phyloP scores from a whole-genome alignment of 2,888 invertebrate species.

The Odontothrips loti region DNA sequence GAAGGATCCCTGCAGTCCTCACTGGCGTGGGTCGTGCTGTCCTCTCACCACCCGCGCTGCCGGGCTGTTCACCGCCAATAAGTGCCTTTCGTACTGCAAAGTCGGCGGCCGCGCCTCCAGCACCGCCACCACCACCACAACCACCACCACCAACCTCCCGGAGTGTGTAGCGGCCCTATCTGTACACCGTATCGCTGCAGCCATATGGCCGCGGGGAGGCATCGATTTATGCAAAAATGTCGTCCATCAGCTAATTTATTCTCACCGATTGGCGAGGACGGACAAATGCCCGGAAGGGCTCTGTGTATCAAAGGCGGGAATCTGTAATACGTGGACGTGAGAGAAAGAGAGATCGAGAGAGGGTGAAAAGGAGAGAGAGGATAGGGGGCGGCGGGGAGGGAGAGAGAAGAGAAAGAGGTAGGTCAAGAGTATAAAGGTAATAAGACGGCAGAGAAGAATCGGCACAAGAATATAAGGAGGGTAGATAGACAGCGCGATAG shows the following conservation, averaged over 20 bases:
- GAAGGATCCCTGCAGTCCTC: no score
- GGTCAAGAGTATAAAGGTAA: neutral
- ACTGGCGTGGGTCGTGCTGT: no score
- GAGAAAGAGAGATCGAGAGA: neutral
- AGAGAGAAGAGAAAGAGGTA: neutral
- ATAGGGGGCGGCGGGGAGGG: neutral
- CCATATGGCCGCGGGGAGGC: constrained; percentile 13
- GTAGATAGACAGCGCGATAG: no score
- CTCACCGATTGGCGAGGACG: constrained; percentile 21
- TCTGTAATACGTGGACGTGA: neutral
- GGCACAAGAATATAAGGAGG: no score
- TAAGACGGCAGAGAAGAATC: no score
- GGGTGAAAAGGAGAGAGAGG: neutral
- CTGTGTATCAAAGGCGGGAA: neutral
- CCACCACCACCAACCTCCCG: no score
- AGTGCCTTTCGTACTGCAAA: no score
- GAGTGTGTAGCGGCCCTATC: neutral
- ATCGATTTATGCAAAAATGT: constrained; percentile 25
- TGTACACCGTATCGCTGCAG: neutral
- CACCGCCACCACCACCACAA: no score
- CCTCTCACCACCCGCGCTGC: no score
- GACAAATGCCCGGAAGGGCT: constrained; percentile 23
- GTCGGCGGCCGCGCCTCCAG: no score
- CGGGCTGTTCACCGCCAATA: no score
- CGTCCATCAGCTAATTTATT: constrained; percentile 18